These are phyloP conservation scores for Cyprinodon variegatus DNA, from an alignment of 2,113 vertebrate species.

Conservation along the genomic window DNA sequence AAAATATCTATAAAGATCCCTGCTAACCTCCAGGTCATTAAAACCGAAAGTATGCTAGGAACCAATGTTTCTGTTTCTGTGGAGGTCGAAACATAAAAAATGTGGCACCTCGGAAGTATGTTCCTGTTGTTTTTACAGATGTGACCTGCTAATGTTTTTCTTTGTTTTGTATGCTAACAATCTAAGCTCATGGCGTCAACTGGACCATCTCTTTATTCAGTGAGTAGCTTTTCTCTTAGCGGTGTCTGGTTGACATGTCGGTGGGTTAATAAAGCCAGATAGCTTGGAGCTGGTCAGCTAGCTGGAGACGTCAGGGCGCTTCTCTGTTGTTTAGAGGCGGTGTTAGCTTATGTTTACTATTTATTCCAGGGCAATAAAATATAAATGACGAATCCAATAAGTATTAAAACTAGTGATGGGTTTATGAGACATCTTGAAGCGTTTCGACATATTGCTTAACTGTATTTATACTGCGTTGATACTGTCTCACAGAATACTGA, in stretches of 20 bases:
- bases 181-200: constrained; percentile 60
- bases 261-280: background rate
- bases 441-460: no score
- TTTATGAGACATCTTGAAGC: no score
- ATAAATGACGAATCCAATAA: background rate
- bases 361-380: background rate
- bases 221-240: constrained; percentile 55
- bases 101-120: constrained; percentile 41
- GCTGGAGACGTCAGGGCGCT: background rate
- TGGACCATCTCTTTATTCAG: constrained; percentile 43
- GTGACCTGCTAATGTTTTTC: constrained; percentile 27
- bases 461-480: no score
- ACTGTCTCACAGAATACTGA: no score
- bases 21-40: no score
- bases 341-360: background rate
- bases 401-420: background rate
- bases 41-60: constrained; percentile 8
- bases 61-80: background rate
- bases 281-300: constrained; percentile 10
- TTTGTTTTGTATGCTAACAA: background rate
- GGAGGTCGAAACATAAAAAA: background rate
- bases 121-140: constrained; percentile 1
- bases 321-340: background rate
- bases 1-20: no score
- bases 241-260: background rate